A percentile compares a stretch with the other conserved stretches of the same genome.
These are phyloP conservation scores for Myocastor coypus DNA, from an alignment of 2,113 vertebrate genomes.

Conservation along the genomic window DNA sequence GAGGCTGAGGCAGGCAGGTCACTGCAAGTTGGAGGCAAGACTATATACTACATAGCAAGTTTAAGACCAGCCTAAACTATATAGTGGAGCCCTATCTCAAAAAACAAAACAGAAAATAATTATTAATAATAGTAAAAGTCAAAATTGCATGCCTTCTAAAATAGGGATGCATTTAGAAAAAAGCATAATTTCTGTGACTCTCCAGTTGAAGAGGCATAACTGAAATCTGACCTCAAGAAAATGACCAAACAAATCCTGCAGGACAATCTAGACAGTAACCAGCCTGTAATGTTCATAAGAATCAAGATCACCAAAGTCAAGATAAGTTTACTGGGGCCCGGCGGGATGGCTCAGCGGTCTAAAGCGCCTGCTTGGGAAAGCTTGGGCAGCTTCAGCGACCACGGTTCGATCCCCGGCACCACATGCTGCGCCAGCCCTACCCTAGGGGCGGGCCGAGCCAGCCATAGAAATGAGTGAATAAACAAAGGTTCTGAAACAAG, in stretches of 20 bases:
- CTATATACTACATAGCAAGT: neutral
- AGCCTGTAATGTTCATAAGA: constrained; percentile 58
- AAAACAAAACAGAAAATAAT: neutral
- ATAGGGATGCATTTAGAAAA: constrained; percentile 22
- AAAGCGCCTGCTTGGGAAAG: too few relatives aligned
- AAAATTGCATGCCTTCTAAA: constrained; percentile 44
- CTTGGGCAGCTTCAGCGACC: too few relatives aligned
- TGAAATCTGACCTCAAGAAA: constrained; percentile 55
- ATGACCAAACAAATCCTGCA: constrained; percentile 32
- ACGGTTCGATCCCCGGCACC: too few relatives aligned
- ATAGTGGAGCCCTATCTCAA: neutral
- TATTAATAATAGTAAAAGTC: constrained; percentile 33
- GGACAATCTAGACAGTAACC: constrained; percentile 22
- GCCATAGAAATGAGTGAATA: too few relatives aligned
- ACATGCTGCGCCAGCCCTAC: too few relatives aligned
- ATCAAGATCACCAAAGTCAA: constrained; percentile 50
- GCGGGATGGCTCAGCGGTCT: too few relatives aligned
- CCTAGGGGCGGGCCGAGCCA: too few relatives aligned
- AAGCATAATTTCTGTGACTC: constrained; percentile 43
- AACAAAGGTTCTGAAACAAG: too few relatives aligned
- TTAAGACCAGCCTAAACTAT: neutral
- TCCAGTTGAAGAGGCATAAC: constrained; percentile 28
- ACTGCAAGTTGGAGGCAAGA: neutral
- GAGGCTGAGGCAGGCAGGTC: neutral
- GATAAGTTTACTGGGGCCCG: neutral